Conservation (phyloP, 2,113 vertebrate species). For the Excalfactoria chinensis region DNA sequence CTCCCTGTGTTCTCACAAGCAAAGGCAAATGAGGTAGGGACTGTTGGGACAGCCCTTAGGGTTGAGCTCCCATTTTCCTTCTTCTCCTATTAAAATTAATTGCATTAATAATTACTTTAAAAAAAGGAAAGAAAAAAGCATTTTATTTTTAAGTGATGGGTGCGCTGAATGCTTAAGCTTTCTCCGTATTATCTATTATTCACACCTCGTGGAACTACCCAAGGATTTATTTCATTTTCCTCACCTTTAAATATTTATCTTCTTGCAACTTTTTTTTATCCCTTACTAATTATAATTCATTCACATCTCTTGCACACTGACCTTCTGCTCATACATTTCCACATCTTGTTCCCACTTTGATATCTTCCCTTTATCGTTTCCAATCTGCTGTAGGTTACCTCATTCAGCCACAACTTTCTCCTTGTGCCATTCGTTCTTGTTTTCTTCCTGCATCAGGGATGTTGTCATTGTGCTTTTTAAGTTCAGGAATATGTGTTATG, state of each 20-base stretch:
- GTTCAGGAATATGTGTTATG: not conserved
- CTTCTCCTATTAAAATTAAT: not conserved
- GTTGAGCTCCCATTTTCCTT: not conserved
- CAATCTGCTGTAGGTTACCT: not conserved
- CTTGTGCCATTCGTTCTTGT: not conserved
- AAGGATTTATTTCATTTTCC: conserved; percentile 30
- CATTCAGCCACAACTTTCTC: not conserved
- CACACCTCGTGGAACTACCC: not conserved
- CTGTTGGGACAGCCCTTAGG: not conserved
- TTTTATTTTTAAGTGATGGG: not conserved
- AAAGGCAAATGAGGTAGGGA: not conserved
- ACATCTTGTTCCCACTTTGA: not conserved
- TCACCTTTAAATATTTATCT: conserved; percentile 4
- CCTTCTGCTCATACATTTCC: not conserved
- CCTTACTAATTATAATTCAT: not conserved
- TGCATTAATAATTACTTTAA: not conserved
- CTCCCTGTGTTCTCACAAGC: not conserved
- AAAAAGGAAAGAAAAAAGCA: not conserved
- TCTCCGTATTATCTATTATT: conserved; percentile 16
- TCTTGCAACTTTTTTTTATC: not conserved
- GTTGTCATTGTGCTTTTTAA: not conserved
- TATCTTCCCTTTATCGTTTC: not conserved
- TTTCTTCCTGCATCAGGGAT: not conserved
- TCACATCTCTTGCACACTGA: not conserved
- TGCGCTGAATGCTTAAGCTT: not conserved